Base-by-base conservation (phyloP, 2,888 invertebrate species). In the Agrochola macilenta region DNA sequence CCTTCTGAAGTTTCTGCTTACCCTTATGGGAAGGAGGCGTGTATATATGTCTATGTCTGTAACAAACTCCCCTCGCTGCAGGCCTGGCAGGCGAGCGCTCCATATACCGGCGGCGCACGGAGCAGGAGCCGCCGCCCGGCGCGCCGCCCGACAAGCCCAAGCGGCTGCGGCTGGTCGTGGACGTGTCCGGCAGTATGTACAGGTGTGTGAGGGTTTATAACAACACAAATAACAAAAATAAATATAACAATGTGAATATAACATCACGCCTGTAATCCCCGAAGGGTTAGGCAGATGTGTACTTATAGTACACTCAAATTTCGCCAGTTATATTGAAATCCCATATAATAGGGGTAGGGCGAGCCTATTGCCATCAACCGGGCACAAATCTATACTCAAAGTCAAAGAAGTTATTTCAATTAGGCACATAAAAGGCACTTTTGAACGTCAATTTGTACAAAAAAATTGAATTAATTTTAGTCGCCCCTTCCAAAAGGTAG, bases 101-200 rank as follows among this genome's bases (percentile, higher is more conserved):
- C 58, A 98, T 99, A 89, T 99, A 99, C 94, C 97, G 98, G 70
- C 97, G 98, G 20, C 97, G 99, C 60, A 97, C 98, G 5, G 99
- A 99, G 84, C 98, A 98, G 85, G 98, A 98, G 90, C 99, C 99
- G 0, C 99, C 99, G 93, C 97, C 98, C 20, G 99, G 99, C 68
- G 97, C 98, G 35, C 98, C 98, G 0, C 98, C 98, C 83, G 97
- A 98, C 84, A 98, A 98, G 90, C 99, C 99, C 5, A 99, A 99
- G 94, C 97, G 98, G 7, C 96, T 99, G 64, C 97, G 98, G 76
- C 96, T 99, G 0, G 98, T 99, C 0, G 98, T 99, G 0, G 99
- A 99, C 94, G 99, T 99, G 0, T 99, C 99, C 4, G 99, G 99
- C 5, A 99, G 99, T 86, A 99, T 99, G 99, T 99, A 99, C 92